phyloP scores from a whole-genome alignment of 2,888 invertebrate species.

The Morpho helenor region DNA sequence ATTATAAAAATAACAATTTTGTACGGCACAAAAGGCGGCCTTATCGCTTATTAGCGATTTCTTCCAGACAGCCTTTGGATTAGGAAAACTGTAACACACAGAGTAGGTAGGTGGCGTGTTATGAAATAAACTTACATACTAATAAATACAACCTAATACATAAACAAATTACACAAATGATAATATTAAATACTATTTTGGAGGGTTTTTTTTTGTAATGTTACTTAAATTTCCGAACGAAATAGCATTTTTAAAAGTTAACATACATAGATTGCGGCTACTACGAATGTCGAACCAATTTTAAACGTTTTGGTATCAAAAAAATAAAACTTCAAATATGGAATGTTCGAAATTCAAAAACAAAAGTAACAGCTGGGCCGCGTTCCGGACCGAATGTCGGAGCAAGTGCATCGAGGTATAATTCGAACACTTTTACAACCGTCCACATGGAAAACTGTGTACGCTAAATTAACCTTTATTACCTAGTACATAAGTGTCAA shows the following conservation, averaged over 20 bases:
- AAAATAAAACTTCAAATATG: constrained; percentile 28
- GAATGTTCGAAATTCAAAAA: constrained; percentile 31
- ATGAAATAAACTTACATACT: no score
- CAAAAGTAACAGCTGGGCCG: constrained; percentile 34
- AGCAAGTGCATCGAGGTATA: constrained; percentile 43
- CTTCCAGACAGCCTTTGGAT: no score
- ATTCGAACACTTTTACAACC: constrained; percentile 26
- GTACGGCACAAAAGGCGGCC: no score
- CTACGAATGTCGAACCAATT: constrained; percentile 17
- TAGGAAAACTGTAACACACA: no score
- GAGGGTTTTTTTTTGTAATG: no score
- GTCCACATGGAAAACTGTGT: neutral
- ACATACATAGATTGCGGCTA: constrained; percentile 7
- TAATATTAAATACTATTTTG: no score
- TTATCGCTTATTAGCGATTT: no score
- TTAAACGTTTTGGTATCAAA: constrained; percentile 14
- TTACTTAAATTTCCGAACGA: neutral
- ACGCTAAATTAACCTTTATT: constrained; percentile 3
- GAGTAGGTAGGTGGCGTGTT: no score
- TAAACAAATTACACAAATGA: no score
- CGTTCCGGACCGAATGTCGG: constrained; percentile 45
- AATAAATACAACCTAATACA: no score
- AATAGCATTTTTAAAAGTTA: neutral
- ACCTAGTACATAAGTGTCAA: neutral
- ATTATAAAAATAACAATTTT: no score